These are phyloP conservation scores for Hoplias malabaricus DNA, from an alignment of 2,113 vertebrate genomes.

Conservation along the genomic window DNA sequence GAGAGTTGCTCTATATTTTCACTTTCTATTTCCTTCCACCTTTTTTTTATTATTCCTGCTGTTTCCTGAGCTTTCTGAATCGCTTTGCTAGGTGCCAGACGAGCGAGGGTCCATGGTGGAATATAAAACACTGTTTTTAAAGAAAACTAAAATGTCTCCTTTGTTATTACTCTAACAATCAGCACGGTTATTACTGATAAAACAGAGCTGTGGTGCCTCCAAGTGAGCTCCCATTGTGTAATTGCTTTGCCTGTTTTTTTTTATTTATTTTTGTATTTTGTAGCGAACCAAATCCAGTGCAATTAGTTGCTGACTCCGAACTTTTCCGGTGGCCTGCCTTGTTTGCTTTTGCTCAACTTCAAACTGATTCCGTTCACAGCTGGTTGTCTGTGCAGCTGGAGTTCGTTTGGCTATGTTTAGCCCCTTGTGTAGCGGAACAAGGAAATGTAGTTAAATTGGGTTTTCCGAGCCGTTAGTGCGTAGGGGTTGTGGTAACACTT, in stretches of 20 bases:
- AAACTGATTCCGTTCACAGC: conserved; percentile 2
- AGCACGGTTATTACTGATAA: not conserved
- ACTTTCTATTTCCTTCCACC: conserved; percentile 47
- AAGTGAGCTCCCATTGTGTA: not conserved
- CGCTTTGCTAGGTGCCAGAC: not conserved
- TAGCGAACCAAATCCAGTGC: not conserved
- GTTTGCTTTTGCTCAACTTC: conserved; percentile 12
- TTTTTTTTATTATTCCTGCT: conserved; percentile 35
- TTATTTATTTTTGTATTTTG: too few species aligned
- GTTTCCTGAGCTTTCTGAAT: conserved; percentile 22
- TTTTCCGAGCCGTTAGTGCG: conserved; percentile 7
- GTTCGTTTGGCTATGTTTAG: conserved; percentile 12
- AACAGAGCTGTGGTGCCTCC: not conserved
- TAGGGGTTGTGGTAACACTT: not conserved
- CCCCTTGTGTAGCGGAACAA: not conserved
- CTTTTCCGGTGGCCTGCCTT: not conserved
- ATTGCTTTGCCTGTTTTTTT: not conserved
- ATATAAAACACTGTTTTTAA: conserved; percentile 15
- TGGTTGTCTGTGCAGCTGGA: not conserved
- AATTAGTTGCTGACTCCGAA: conserved; percentile 9
- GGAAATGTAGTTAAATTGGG: conserved; percentile 5
- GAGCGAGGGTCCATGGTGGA: not conserved
- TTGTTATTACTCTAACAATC: conserved; percentile 7
- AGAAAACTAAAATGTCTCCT: not conserved
- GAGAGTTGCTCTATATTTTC: conserved; percentile 63